phyloP scores from a whole-genome alignment of 2,797 vertebrate species.

The Rhabdomys pumilio region DNA sequence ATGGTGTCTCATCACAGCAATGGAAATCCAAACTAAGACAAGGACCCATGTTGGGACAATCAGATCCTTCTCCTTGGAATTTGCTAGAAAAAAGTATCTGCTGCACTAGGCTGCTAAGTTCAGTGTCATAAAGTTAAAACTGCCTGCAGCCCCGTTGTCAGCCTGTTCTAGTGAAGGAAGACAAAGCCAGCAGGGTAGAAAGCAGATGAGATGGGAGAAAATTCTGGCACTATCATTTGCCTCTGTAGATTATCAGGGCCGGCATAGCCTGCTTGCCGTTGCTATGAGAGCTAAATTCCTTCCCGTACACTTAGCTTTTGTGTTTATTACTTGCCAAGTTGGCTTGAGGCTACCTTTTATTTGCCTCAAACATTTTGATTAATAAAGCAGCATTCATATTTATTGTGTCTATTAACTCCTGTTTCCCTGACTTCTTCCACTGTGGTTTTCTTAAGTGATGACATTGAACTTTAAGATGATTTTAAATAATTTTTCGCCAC shows the following conservation, averaged over 20 bases:
- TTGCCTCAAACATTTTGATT: conserved; percentile 15
- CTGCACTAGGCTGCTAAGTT: conserved; percentile 21
- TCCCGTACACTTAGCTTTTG: not conserved
- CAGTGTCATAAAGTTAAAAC: not conserved
- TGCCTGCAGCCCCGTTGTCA: not conserved
- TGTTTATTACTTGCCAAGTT: conserved; percentile 37
- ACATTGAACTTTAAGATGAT: conserved; percentile 66
- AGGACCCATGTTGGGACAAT: not conserved
- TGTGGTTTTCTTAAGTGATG: conserved; percentile 56
- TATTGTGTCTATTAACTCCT: conserved; percentile 36
- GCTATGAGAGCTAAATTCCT: not conserved
- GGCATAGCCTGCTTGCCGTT: not conserved
- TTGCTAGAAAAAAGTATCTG: not conserved
- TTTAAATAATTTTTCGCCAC: conserved; percentile 58
- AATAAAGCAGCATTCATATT: conserved; percentile 43
- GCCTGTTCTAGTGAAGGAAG: not conserved
- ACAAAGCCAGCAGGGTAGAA: conserved; percentile 25
- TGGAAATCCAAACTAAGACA: not conserved
- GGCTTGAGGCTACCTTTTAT: conserved; percentile 36
- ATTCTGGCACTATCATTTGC: not conserved
- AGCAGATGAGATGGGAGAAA: conserved; percentile 12
- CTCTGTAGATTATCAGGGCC: not conserved
- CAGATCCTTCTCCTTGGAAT: not conserved
- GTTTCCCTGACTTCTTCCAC: conserved; percentile 30
- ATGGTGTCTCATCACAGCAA: not conserved